Base-by-base conservation (phyloP, 2,113 vertebrate species). In the Fulmarus glacialis region DNA sequence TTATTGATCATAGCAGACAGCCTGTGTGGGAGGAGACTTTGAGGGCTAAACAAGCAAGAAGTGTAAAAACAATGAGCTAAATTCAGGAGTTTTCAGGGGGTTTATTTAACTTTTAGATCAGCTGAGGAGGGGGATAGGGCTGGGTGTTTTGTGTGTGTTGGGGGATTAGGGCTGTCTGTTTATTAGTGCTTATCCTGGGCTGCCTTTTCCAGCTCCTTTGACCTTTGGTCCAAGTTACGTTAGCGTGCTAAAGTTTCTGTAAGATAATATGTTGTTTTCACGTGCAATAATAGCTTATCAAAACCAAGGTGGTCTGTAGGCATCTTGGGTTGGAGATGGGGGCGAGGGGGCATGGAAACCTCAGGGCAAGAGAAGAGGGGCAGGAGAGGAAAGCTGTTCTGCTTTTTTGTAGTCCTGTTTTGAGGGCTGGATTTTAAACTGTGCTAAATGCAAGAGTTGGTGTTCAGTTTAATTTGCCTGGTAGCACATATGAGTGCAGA, bases 1-100 rank as follows among this genome's bases (percentile, higher is more conserved):
- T 73, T 94, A 80, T 43, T 79, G 87, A 80, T 6, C 29, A 6
- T 70, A 96, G 78, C 87, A 90, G 90, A 60, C 73, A 91, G 71
- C 66, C 70, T 85, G 52, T 75, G 83, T 90, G 74, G 84, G 90
- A 85, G 66, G 59, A 89, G 63, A 67, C 68, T 90, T 40, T 6
- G 67, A 62, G 81, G 81, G 18, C 55, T 89, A 47, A 71, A 52
- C 59, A 78, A 86, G 64, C 59, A 50, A 55, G 36, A 43, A 45
- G 89, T 72, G 43, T 93, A 56, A 95, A 94, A 96, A 8, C 48
- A 71, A 7, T 8, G 55, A 89, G 68, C 45, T 80, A 24, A 93
- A 90, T 34, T 38, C 36, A 43, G 30, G 77, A 52, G 11, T 34
- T 81, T 56, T 67, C 34, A 19, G 67, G 52, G 52, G 19, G 22